Evolutionary conservation across 35 echinoderm and acorn worm species (phyloP).

Genomic region (Lytechinus pictus): DNA sequence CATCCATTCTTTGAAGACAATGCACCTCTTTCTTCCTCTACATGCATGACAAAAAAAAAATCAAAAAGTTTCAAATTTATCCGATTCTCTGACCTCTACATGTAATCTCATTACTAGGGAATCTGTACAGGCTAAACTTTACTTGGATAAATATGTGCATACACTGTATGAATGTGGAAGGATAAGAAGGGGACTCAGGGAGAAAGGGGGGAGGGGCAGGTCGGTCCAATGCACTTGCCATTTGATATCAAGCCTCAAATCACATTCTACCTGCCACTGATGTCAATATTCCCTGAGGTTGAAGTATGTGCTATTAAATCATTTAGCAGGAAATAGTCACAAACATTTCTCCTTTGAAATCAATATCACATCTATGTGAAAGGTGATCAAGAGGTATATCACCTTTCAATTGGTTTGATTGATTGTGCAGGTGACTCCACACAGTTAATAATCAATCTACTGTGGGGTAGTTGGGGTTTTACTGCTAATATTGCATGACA

Average conservation of each 20-base stretch:
- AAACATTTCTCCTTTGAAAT: background rate
- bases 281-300: background rate
- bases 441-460: no score
- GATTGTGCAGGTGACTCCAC: no score
- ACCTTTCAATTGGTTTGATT: no score
- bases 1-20: background rate
- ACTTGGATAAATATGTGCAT: no score
- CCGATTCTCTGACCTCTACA: background rate
- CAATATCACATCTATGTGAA: background rate
- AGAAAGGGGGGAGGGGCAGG: no score
- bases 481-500: no score
- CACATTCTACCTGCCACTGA: background rate
- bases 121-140: no score
- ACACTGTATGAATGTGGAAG: no score
- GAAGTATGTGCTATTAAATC: background rate
- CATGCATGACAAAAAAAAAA: no score
- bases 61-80: no score
- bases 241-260: background rate
- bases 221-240: background rate
- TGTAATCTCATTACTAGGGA: no score
- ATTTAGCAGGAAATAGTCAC: background rate
- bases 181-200: background rate
- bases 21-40: background rate
- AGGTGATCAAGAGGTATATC: background rate
- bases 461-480: no score